A percentile compares a stretch with the other conserved stretches of the same genome.
Evolutionary conservation across 2,888 invertebrate genomes (phyloP).

Genomic region (Trisateles emortualis): DNA sequence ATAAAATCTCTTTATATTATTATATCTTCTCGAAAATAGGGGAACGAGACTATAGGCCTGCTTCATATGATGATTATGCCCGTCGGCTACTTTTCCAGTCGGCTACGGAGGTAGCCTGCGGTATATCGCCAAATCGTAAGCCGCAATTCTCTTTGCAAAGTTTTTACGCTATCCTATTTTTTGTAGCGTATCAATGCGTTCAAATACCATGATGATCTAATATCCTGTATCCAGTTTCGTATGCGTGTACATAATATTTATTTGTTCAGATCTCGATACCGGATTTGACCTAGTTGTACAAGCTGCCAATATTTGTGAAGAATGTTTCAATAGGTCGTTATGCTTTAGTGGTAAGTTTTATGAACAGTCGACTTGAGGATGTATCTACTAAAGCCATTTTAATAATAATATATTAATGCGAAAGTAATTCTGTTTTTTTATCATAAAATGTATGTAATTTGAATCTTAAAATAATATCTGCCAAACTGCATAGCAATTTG

Average conservation of each 20-base stretch:
- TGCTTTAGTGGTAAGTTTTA: background rate
- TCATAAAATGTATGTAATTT: too few species aligned
- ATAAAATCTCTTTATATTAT: too few species aligned
- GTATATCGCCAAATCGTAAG: too few species aligned
- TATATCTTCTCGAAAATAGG: too few species aligned
- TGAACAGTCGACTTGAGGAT: background rate
- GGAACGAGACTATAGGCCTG: too few species aligned
- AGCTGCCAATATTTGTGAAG: slow-evolving; percentile 19
- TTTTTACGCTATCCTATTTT: background rate
- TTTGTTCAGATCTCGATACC: slow-evolving; percentile 16
- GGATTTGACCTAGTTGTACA: slow-evolving; percentile 31
- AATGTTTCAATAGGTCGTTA: slow-evolving; percentile 2
- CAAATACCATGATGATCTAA: background rate
- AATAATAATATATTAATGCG: background rate
- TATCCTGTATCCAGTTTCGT: slow-evolving; percentile 1
- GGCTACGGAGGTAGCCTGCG: too few species aligned
- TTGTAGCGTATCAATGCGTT: background rate
- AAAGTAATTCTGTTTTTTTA: too few species aligned
- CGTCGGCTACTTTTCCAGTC: too few species aligned
- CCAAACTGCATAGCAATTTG: too few species aligned
- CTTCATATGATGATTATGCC: too few species aligned
- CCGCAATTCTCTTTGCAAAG: too few species aligned
- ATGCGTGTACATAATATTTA: slow-evolving; percentile 12
- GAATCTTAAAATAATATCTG: too few species aligned
- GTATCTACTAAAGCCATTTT: background rate